Evolutionary conservation across 1,140 invertebrate species (phyloP), one percentile per base, ranked within the genome.

Genomic region (Drosophila pruinosa): DNA sequence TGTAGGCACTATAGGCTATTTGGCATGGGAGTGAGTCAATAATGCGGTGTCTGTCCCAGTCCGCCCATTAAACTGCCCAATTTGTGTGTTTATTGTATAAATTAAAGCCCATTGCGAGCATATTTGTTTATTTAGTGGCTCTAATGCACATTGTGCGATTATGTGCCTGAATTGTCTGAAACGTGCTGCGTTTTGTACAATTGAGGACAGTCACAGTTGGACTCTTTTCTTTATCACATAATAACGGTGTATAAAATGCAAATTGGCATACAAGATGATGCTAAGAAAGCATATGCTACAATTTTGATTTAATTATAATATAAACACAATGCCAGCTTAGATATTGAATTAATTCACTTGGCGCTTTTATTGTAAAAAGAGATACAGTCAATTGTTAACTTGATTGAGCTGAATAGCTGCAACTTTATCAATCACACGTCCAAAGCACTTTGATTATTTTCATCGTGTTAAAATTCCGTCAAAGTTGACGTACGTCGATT

Each of bases 401-500:
- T 52, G 61, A 15, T 56, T 59, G 57, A 48, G 39, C 21, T n/a
- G 22, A 12, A 6, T 8, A 43, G 39, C 14, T 47, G 39, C 21
- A 59, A 58, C 48, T 73, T 80, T 65, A 86, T 85, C 81, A 80
- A 76, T 85, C 70, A 73, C 10, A 31, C 63, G 12, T 38, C 41
- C 39, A 36, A 58, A 45, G 26, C 24, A 3, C 53, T 39, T 21
- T 17, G 58, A 10, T 24, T 63, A 61, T 58, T 53, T 56, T 12
- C 31, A 3, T 6, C 31, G 63, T 68, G 75, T 79, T 75, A 47
- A 80, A 86, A 73, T 59, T 76, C 80, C 80, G 75, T 83, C 80
- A 86, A 73, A 70, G 36, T 65, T 80, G 80, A 80, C 76, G 72
- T 73, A 15, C 50, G 63, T 80, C 80, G 81, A 83, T 83, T 83